A percentile compares a stretch with the other conserved stretches of the same genome.
These are phyloP conservation scores for Eriosoma lanigerum DNA, from an alignment of 1,140 invertebrate genomes.

Conservation along the genomic window DNA sequence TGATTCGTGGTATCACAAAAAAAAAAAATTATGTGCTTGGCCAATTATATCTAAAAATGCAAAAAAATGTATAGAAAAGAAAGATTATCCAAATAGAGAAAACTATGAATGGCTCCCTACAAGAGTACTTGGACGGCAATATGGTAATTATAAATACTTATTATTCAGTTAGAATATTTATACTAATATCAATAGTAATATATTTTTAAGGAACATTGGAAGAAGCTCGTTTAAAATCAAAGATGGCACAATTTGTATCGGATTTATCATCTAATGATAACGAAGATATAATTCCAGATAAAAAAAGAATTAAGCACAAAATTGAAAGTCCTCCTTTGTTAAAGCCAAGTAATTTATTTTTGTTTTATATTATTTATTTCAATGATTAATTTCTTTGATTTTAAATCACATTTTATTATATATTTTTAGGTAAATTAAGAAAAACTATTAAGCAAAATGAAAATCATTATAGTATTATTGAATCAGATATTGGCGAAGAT, in stretches of 20 bases:
- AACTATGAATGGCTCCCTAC: neutral
- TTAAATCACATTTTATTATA: neutral
- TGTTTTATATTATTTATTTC: too few relatives aligned
- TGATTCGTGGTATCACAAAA: neutral
- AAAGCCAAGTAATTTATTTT: conserved; percentile 6
- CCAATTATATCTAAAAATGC: neutral
- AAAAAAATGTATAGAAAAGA: neutral
- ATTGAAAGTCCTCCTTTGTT: neutral
- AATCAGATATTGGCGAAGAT: neutral
- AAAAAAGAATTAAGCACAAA: too few relatives aligned
- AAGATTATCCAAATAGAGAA: neutral
- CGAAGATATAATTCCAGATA: neutral
- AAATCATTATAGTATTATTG: too few relatives aligned
- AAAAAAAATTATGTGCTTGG: conserved; percentile 7
- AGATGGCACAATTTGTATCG: neutral
- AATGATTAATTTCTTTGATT: too few relatives aligned
- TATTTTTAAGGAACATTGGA: neutral
- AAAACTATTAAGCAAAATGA: neutral
- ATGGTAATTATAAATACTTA: neutral
- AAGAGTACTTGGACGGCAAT: neutral
- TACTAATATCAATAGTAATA: neutral
- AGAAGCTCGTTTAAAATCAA: neutral
- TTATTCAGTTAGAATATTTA: neutral
- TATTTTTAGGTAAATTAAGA: neutral
- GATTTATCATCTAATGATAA: neutral